A percentile compares a stretch with the other conserved stretches of the same genome.
These are phyloP conservation scores for Mugil cephalus DNA, from an alignment of 2,113 vertebrate species.

Conservation along the genomic window DNA sequence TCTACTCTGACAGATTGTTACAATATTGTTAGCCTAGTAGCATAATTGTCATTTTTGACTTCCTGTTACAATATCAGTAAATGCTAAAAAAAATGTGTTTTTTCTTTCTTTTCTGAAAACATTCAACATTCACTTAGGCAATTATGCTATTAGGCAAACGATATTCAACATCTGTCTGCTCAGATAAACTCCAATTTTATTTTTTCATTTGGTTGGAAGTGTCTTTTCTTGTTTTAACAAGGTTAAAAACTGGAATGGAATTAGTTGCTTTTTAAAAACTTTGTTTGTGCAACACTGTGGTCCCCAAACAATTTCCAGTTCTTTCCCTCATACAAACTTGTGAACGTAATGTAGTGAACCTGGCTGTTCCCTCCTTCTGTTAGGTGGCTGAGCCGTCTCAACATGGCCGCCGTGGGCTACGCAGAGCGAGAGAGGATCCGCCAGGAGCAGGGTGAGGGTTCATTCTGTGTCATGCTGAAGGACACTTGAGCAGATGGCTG, in stretches of 20 bases:
- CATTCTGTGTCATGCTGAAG: not conserved
- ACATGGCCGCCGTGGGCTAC: slow-evolving; percentile 94
- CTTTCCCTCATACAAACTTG: not conserved
- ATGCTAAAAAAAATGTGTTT: no score
- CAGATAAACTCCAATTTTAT: no score
- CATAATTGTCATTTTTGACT: no score
- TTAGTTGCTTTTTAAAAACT: not conserved
- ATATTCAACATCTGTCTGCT: no score
- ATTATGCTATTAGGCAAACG: no score
- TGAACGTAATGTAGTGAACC: not conserved
- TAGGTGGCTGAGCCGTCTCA: slow-evolving; percentile 98
- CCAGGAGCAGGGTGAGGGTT: slow-evolving; percentile 93
- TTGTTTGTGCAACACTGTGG: not conserved
- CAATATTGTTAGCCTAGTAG: no score
- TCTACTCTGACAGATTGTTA: no score
- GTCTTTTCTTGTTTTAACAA: no score
- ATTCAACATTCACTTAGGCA: no score
- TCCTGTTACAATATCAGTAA: no score
- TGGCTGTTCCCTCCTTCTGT: not conserved
- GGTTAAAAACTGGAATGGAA: not conserved
- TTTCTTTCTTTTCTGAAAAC: no score
- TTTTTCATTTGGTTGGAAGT: no score
- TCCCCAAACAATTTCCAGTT: not conserved
- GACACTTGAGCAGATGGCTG: not conserved
- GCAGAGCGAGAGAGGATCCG: slow-evolving; percentile 95